Evolutionary conservation across 2,888 invertebrate genomes (phyloP), one percentile per base, ranked within the genome.

Genomic region (Amblyteles armatorius): DNA sequence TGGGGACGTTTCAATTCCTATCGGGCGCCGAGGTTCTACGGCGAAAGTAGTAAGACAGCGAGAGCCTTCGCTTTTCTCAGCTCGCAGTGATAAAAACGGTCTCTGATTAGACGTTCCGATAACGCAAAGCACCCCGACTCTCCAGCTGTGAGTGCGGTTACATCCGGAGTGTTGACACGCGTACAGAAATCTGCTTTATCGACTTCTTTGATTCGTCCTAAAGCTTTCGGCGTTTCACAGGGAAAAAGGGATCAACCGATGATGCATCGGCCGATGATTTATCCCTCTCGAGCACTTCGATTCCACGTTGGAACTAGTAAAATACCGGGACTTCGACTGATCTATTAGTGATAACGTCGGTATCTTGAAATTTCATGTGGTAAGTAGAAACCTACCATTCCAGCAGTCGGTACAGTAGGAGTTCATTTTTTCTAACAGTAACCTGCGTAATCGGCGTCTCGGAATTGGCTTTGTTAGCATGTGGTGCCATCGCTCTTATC

Each of bases 391-490:
- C 33, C 11, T 48, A 3, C 44, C 9, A 33, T 36, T 13, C 36
- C 67, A 16, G 22, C 72, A 36, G 19, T 67, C 0, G 67, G 33
- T 50, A 33, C 6, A 44, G 22, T 5, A 40, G 1, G 4, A 36
- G 3, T 4, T 13, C 11, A 6, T 19, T 16, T 4, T 9, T 3
- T 33, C 7, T 0, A 16, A 6, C 16, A 55, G 79, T 55, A 13
- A 79, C n/a, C 52, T 55, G 52, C 22, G 2, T 83, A 55, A 55
- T 36, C 50, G 74, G 29, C 19, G 7, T 69, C 13, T 22, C 13
- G 0, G 3, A 5, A 9, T 13, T 11, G 29, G n/a, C n/a, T n/a
- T 11, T 19, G 1, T 13, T n/a, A 48, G 29, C 52, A 48, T 26
- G 48, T 57, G 40, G 50, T 48, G 74, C 33, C 65, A 29, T 44